phyloP scores from a whole-genome alignment of 2,797 vertebrate species.

The Odontamblyopus rebecca region DNA sequence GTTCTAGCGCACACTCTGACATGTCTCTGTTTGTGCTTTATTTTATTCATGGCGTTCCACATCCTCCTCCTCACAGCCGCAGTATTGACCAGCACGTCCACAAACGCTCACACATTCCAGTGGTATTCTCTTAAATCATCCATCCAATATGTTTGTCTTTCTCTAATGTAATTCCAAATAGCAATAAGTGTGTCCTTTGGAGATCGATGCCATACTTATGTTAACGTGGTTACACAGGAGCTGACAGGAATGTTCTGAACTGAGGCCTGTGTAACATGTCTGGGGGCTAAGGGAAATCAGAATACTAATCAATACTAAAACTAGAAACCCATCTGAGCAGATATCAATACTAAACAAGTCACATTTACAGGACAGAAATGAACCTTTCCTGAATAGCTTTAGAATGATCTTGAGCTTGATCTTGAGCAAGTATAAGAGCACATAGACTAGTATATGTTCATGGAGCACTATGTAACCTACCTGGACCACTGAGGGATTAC shows the following conservation, averaged over 20 bases:
- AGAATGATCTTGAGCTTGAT: too few species aligned
- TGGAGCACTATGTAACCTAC: too few species aligned
- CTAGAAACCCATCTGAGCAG: too few species aligned
- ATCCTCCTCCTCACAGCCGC: not conserved
- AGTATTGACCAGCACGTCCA: slow-evolving; percentile 22
- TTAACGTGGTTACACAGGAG: not conserved
- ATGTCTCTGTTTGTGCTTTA: not conserved
- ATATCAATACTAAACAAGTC: too few species aligned
- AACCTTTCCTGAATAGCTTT: too few species aligned
- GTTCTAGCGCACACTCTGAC: too few species aligned
- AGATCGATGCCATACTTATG: not conserved
- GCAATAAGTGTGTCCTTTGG: slow-evolving; percentile 2
- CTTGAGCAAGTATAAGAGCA: too few species aligned
- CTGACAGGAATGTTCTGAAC: not conserved
- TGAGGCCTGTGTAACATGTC: not conserved
- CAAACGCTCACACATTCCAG: slow-evolving; percentile 22
- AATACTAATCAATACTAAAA: not conserved
- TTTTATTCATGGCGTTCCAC: slow-evolving; percentile 23
- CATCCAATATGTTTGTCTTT: not conserved
- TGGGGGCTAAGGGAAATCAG: not conserved
- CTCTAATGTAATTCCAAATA: slow-evolving; percentile 7
- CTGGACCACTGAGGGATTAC: too few species aligned
- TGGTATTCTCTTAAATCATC: slow-evolving; percentile 3
- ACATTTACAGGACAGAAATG: too few species aligned
- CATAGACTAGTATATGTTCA: too few species aligned